Percentiles rank a stretch among this genome's conserved stretches.
These are phyloP conservation scores for Eupeodes corollae DNA, from an alignment of 1,140 invertebrate species.

Conservation along the genomic window DNA sequence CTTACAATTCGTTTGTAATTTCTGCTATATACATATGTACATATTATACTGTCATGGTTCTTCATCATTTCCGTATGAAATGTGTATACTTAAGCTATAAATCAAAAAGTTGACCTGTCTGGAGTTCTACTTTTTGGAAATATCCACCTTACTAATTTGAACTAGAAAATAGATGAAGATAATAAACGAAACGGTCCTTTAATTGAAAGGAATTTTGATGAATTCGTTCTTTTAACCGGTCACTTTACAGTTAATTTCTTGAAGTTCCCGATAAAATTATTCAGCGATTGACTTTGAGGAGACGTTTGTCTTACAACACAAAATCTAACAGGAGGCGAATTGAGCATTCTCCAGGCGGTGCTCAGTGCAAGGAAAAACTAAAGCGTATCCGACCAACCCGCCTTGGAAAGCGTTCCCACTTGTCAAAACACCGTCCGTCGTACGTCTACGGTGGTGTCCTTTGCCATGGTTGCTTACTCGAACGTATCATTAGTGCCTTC, in stretches of 20 bases:
- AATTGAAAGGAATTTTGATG: too few species aligned
- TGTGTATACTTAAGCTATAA: too few species aligned
- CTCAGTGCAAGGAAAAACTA: constrained; percentile 88
- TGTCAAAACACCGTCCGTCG: constrained; percentile 89
- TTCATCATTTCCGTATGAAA: too few species aligned
- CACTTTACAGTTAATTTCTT: constrained; percentile 26
- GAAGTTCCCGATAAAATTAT: constrained; percentile 58
- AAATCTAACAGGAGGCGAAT: constrained; percentile 89
- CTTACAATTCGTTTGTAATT: too few species aligned
- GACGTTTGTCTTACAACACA: constrained; percentile 95
- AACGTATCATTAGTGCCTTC: constrained; percentile 93
- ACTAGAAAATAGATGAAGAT: too few species aligned
- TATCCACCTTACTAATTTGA: too few species aligned
- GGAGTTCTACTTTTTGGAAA: too few species aligned
- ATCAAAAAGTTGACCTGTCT: too few species aligned
- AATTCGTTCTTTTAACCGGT: too few species aligned
- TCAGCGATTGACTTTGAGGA: constrained; percentile 86
- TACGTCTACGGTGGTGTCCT: constrained; percentile 92
- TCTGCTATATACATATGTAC: too few species aligned
- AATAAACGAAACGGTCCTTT: too few species aligned
- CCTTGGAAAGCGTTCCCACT: constrained; percentile 78
- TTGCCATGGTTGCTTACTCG: constrained; percentile 92
- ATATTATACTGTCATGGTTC: too few species aligned
- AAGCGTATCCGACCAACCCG: constrained; percentile 86
- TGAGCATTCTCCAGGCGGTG: constrained; percentile 91